Base-by-base conservation (phyloP, 2,888 invertebrate genomes). In the Epirrhoe tristata region DNA sequence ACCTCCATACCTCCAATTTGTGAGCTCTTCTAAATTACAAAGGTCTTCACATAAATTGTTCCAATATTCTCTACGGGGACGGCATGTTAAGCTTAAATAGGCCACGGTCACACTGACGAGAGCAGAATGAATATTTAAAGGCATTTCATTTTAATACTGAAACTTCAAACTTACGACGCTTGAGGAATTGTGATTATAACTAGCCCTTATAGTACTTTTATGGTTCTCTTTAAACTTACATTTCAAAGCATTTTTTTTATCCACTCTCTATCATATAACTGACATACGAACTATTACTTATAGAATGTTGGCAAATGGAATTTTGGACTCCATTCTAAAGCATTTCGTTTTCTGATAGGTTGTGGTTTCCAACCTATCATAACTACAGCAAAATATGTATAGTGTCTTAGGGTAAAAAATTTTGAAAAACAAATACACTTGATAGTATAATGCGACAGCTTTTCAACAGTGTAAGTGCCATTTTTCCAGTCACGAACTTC, bases 11-110 rank as follows among this genome's bases (percentile, higher is more conserved):
- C 89, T 90, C 83, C 88, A 90, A 89, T 90, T 90, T 89, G 88
- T 86, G 83, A 88, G 86, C 86, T 85, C 85, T 84, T 89, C 90
- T 88, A 89, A 90, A 91, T 92, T 91, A 91, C 90, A 89, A 88
- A 89, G 91, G 89, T 88, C 87, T 88, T 84, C 88, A 86, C 90
- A 91, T 90, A 92, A 92, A 92, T 92, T 92, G 91, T 91, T 89
- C 90, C 91, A 89, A 91, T 91, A 91, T 91, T 90, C 75, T 78
- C 82, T 83, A 90, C 89, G 88, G 86, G 83, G 77, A 77, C 82
- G 88, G 91, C 90, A 91, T 90, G 86, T 83, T 89, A 90, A 91
- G 83, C 83, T 86, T 85, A 85, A 85, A 81, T 80, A 79, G 83
- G 79, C 65, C 53, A 67, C 12, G 43, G 62, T 62, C 82, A 89